A percentile compares a stretch with the other conserved stretches of the same genome.
Conservation (phyloP, 2,797 vertebrate genomes). For the Cossypha dichroa region DNA sequence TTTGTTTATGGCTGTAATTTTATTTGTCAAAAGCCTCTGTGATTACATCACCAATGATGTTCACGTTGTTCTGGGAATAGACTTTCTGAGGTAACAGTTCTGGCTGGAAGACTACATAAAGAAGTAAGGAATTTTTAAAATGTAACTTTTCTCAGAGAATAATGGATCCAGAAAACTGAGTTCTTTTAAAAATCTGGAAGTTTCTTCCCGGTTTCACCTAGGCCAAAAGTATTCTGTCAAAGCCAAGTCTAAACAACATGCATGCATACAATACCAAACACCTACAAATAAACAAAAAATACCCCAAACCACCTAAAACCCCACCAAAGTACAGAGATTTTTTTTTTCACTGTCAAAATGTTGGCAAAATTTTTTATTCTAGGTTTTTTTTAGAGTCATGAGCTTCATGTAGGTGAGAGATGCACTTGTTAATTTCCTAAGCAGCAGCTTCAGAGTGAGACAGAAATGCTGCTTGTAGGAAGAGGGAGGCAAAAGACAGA, state of each 20-base stretch:
- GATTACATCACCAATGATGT: conserved; percentile 43
- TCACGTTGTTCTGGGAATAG: not conserved
- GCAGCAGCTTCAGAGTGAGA: not conserved
- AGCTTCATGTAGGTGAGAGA: not conserved
- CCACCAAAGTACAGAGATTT: not conserved
- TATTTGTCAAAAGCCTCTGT: conserved; percentile 38
- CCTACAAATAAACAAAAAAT: not conserved
- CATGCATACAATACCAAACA: not conserved
- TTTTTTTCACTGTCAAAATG: not conserved
- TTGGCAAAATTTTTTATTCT: not conserved
- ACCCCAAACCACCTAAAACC: not conserved
- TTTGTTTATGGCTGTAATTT: conserved; percentile 45
- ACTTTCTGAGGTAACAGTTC: not conserved
- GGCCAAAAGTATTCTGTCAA: not conserved
- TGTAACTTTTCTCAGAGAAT: not conserved
- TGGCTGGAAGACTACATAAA: not conserved
- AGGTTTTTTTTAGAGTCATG: not conserved
- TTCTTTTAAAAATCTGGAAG: not conserved
- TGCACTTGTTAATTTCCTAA: not conserved
- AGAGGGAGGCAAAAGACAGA: not conserved
- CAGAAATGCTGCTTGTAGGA: not conserved
- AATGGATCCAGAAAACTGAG: not conserved
- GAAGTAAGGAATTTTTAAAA: not conserved
- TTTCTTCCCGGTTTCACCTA: not conserved
- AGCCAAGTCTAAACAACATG: not conserved